Percentiles rank a stretch among this genome's conserved stretches.
phyloP scores from a whole-genome alignment of 2,888 invertebrate species.

The Erebia epiphron region DNA sequence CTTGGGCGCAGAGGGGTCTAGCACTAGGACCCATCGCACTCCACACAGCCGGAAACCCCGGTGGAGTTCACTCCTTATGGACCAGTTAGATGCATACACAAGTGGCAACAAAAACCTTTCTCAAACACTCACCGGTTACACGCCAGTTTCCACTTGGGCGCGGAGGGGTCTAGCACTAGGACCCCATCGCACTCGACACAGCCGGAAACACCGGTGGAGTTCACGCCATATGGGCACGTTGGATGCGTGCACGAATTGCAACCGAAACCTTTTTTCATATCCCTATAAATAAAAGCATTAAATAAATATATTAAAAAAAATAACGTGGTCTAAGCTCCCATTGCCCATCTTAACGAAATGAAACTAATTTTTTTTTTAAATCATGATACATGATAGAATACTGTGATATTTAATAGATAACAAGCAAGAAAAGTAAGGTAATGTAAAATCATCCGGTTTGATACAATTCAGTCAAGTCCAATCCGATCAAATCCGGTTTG shows the following conservation, averaged over 20 bases:
- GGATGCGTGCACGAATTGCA: constrained; percentile 99
- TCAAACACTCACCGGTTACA: constrained; percentile 88
- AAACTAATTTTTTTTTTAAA: too few species aligned
- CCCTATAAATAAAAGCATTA: constrained; percentile 76
- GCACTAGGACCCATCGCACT: constrained; percentile 97
- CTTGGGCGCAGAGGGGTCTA: constrained; percentile 97
- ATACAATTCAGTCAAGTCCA: too few species aligned
- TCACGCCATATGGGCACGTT: constrained; percentile 94
- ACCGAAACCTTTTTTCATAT: constrained; percentile 97
- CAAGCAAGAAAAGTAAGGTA: too few species aligned
- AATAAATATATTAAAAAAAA: too few species aligned
- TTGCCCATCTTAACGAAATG: too few species aligned
- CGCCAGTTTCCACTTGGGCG: constrained; percentile 98
- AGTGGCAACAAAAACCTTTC: constrained; percentile 86
- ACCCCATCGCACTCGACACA: constrained; percentile 98
- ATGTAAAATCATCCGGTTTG: too few species aligned
- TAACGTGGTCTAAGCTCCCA: too few species aligned
- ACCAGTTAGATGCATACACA: constrained; percentile 98
- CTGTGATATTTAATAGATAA: too few species aligned
- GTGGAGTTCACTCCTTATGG: constrained; percentile 93
- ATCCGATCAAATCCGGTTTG: too few species aligned
- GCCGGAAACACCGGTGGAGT: constrained; percentile 92
- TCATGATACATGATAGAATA: too few species aligned
- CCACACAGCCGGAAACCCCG: constrained; percentile 95
- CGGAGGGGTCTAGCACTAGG: constrained; percentile 95